Conservation (phyloP, 2,797 vertebrate genomes). For the Gymnocypris eckloni region DNA sequence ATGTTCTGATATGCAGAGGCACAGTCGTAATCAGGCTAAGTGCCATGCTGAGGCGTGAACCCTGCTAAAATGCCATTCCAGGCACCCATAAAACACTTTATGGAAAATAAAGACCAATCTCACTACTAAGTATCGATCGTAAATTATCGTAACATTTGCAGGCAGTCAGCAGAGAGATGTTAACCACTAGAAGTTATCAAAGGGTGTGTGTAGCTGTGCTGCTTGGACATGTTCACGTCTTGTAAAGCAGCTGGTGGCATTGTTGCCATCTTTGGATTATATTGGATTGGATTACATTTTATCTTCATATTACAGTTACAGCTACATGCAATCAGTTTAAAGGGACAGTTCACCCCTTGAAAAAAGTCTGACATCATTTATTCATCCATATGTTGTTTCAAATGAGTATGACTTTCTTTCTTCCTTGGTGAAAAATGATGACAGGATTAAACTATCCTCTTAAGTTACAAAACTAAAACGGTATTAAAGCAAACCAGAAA, state of each 20-base stretch:
- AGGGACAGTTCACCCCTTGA: not conserved
- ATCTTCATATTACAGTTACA: slow-evolving; percentile 41
- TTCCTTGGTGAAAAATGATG: not conserved
- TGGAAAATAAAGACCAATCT: slow-evolving; percentile 46
- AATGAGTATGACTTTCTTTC: not conserved
- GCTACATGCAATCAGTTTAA: slow-evolving; percentile 20
- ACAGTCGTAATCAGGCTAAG: slow-evolving; percentile 56
- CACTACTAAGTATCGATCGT: slow-evolving; percentile 37
- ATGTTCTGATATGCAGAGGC: slow-evolving; percentile 26
- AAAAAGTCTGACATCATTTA: no score
- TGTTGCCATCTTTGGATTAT: slow-evolving; percentile 15
- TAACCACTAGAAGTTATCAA: slow-evolving; percentile 7
- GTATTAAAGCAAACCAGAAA: not conserved
- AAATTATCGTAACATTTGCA: slow-evolving; percentile 48
- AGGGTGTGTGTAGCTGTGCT: slow-evolving; percentile 4
- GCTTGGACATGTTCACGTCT: slow-evolving; percentile 15
- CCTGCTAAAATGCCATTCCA: slow-evolving; percentile 42
- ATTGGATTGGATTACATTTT: slow-evolving; percentile 40
- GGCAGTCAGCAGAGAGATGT: slow-evolving; percentile 37
- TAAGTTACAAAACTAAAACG: not conserved
- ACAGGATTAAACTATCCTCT: not conserved
- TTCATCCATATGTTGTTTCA: not conserved
- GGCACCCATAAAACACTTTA: slow-evolving; percentile 47
- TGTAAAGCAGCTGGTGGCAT: slow-evolving; percentile 30
- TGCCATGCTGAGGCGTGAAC: slow-evolving; percentile 71